phyloP scores from a whole-genome alignment of 2,888 invertebrate genomes.

The Plutella xylostella region DNA sequence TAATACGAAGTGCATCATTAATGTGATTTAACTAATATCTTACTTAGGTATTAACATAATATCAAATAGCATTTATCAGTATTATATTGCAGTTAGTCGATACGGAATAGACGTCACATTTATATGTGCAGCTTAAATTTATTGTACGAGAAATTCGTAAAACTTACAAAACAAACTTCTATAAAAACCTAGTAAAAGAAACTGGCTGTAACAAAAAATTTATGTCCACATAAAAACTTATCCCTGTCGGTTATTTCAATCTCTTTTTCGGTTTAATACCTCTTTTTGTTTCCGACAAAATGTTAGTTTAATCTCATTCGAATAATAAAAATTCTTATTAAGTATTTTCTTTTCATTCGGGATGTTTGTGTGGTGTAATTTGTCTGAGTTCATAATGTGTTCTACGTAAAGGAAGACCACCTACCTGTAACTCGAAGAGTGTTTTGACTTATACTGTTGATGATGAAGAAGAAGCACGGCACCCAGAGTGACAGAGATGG shows the following conservation, averaged over 20 bases:
- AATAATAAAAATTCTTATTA: constrained; percentile 1
- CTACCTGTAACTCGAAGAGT: constrained; percentile 57
- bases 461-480: not conserved
- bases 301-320: not conserved
- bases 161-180: constrained; percentile 5
- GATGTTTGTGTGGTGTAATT: not conserved
- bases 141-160: not conserved
- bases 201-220: constrained; percentile 26
- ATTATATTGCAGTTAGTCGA: too few relatives aligned
- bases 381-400: constrained; percentile 11
- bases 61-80: too few relatives aligned
- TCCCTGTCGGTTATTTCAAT: constrained; percentile 1
- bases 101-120: too few relatives aligned
- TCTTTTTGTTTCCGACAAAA: not conserved
- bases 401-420: constrained; percentile 30
- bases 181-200: constrained; percentile 5
- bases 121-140: constrained; percentile 2
- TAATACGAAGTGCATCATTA: too few relatives aligned
- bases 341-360: not conserved
- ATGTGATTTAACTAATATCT: too few relatives aligned
- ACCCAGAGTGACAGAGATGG: too few relatives aligned
- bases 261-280: not conserved
- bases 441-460: constrained; percentile 39
- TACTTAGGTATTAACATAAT: too few relatives aligned
- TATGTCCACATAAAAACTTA: constrained; percentile 6